phyloP scores from a whole-genome alignment of 2,113 vertebrate species.

The Amphilophus citrinellus region DNA sequence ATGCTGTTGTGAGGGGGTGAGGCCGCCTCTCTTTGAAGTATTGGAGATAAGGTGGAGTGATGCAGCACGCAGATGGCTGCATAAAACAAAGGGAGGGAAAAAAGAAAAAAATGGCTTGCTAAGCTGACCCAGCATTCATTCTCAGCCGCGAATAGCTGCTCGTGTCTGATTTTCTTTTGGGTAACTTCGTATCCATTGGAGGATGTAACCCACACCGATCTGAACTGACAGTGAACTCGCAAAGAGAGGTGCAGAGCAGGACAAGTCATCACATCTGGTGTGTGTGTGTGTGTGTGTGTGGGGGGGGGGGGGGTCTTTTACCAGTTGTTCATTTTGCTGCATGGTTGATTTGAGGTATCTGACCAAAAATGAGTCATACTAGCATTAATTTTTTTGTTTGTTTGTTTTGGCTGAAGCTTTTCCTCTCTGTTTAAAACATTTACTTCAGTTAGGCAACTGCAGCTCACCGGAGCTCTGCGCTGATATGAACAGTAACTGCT shows the following conservation, averaged over 20 bases:
- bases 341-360: background rate
- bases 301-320: background rate
- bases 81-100: background rate
- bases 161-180: conserved; percentile 34
- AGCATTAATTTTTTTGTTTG: background rate
- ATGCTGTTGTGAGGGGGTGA: background rate
- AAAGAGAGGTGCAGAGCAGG: background rate
- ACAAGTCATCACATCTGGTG: background rate
- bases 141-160: background rate
- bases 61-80: background rate
- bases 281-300: no score
- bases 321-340: conserved; percentile 7
- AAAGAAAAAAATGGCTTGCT: background rate
- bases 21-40: background rate
- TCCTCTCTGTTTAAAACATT: background rate
- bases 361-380: background rate
- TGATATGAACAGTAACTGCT: background rate
- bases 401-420: background rate
- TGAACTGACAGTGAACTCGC: conserved; percentile 44
- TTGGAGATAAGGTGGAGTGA: background rate
- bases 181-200: conserved; percentile 29
- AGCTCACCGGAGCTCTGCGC: background rate
- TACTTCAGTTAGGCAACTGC: background rate
- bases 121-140: background rate
- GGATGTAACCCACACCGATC: conserved; percentile 20